Base-by-base conservation (phyloP, 2,113 vertebrate species). In the Ameiurus melas region DNA sequence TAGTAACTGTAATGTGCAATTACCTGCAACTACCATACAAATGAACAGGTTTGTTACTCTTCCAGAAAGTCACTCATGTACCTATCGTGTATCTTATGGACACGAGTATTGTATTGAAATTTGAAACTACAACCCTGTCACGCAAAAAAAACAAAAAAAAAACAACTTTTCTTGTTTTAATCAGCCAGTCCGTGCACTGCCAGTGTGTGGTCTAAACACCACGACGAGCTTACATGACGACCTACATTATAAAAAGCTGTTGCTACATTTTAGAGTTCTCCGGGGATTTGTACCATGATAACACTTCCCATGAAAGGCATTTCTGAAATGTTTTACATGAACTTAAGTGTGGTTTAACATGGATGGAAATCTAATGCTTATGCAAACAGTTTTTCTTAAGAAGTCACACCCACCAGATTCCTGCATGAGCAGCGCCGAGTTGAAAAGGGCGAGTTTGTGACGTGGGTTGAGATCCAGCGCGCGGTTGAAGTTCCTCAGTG, bases 391-490 rank as follows among this genome's bases (percentile, higher is more conserved):
- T 57, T 55, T 36, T 73, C 33, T 39, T 16, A 73, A 1, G 53
- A 9, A 60, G 55, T 51, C 33, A 17, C n/a, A 94, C 97, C 90
- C 95, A 99, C 98, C 98, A 62, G 98, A 99, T 93, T 99, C 98
- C 92, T 99, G 98, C 98, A 99, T 99, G 66, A 99, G 95, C 60
- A 99, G 96, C 0, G 97, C 98, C 0, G 98, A 99, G 93, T 99
- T 99, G 91, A 99, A 99, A 51, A 99, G 95, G 0, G 98, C 97
- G 89, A 99, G 93, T 85, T 99, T 99, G 95, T 99, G 98, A 0
- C 88, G 92, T 0, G 97, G 96, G 94, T 97, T 98, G 86, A 99
- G 94, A 92, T 98, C 97, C 83, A 99, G 94, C 0, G 98, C 98
- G 57, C 84, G 96, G 93, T 99, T 98, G 91, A 99, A 99, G 93